Evolutionary conservation across 1,140 invertebrate species (phyloP), one percentile per base, ranked within the genome.

Genomic region (Acromyrmex echinatior): DNA sequence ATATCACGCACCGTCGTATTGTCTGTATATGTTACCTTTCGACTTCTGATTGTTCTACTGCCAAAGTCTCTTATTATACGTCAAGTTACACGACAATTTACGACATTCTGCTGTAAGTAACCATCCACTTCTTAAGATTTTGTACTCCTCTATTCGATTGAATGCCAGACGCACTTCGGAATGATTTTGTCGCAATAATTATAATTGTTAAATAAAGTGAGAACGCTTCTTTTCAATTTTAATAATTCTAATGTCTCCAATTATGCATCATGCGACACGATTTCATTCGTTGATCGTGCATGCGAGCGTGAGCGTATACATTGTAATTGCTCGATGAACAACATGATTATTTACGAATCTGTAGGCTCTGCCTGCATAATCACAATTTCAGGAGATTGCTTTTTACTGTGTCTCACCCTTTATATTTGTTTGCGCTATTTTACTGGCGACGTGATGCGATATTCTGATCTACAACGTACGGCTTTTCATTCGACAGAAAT

Each of bases 61-160:
- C 89, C 89, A 91, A 91, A 90, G 79, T 90, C 66, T 87, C 77
- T 91, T 91, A 87, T 90, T 88, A 84, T 91, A 91, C 66, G 39
- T 49, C 66, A 51, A 28, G 39, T 70, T 49, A 70, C 66, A 70
- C 74, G 78, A 65, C 74, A 90, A 84, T 76, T 31, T 88, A 78
- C 56, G 73, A 86, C 74, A 62, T 87, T 68, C 63, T 78, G 65
- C 74, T 90, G 56, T 88, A 90, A 88, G 73, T 85, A 80, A 86
- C 63, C 35, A 28, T 62, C 88, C 70, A 79, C 89, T 91, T 87
- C 78, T 90, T 88, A 76, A 88, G 82, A 6, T 88, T 88, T 91
- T 79, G 31, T 91, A 91, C 31, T 91, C 79, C 18, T 70, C 45
- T 80, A 80, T 91, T 88, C 56, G 21, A 76, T 80, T 90, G n/a